Evolutionary conservation across 1,140 invertebrate genomes (phyloP).

Genomic region (Drosophila micromelanica): DNA sequence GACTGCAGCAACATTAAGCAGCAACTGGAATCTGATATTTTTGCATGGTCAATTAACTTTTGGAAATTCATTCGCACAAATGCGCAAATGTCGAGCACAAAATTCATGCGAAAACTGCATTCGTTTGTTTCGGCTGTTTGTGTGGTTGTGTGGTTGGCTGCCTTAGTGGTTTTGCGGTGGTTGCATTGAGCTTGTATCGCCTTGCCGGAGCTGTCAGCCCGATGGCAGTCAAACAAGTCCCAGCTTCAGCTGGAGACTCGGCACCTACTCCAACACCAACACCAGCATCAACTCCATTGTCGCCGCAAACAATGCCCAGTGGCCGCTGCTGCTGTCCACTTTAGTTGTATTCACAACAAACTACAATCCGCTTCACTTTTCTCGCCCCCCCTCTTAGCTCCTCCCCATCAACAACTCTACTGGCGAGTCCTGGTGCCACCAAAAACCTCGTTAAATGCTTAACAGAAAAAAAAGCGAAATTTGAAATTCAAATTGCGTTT

Average conservation of each 20-base stretch:
- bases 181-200: constrained; percentile 68
- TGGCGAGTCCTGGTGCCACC: constrained; percentile 41
- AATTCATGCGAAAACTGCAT: constrained; percentile 44
- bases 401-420: constrained; percentile 3
- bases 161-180: constrained; percentile 33
- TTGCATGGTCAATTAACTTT: constrained; percentile 79
- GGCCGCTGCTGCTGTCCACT: constrained; percentile 23
- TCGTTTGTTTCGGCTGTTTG: constrained; percentile 23
- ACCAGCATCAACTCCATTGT: constrained; percentile 12
- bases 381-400: too few species aligned
- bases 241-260: neutral
- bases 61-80: constrained; percentile 43
- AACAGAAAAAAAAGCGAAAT: constrained; percentile 40
- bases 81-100: constrained; percentile 27
- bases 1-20: constrained; percentile 15
- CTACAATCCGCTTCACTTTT: constrained; percentile 5
- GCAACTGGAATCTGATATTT: constrained; percentile 70
- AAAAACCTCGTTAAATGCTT: constrained; percentile 70
- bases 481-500: constrained; percentile 77
- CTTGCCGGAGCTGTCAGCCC: constrained; percentile 71
- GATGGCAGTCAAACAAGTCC: constrained; percentile 64
- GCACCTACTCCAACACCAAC: constrained; percentile 3
- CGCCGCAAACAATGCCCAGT: constrained; percentile 33
- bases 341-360: constrained; percentile 20
- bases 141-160: neutral